Conservation (phyloP, 1,140 invertebrate species). For the Stratiolaelaps scimitus region DNA sequence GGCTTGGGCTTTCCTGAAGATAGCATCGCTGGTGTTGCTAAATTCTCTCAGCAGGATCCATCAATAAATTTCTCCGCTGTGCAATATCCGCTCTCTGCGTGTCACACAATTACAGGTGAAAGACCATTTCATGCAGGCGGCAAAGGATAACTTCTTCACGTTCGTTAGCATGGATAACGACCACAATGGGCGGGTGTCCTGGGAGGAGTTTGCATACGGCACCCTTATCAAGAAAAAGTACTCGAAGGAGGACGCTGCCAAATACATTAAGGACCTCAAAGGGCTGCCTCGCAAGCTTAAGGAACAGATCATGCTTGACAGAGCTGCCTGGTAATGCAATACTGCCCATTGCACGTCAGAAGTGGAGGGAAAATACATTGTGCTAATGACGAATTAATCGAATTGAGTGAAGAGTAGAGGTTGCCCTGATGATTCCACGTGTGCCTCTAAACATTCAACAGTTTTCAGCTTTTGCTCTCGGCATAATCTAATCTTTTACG, state of each 20-base stretch:
- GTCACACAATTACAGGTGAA: slow-evolving; percentile 64
- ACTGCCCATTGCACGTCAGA: no score
- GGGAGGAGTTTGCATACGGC: slow-evolving; percentile 41
- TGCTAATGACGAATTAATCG: no score
- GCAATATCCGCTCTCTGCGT: no score
- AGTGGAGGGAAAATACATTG: neutral
- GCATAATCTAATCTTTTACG: no score
- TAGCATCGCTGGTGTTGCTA: slow-evolving; percentile 52
- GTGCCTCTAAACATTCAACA: no score
- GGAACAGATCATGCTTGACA: slow-evolving; percentile 58
- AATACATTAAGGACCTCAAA: slow-evolving; percentile 24
- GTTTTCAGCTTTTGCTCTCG: no score
- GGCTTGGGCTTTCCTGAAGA: slow-evolving; percentile 14
- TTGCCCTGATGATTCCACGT: no score
- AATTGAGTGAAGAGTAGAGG: no score
- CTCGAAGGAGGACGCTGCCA: slow-evolving; percentile 44
- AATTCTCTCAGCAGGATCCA: slow-evolving; percentile 50
- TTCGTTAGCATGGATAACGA: slow-evolving; percentile 59
- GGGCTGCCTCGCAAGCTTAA: slow-evolving; percentile 38
- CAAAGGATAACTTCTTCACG: slow-evolving; percentile 56
- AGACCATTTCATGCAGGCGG: slow-evolving; percentile 58
- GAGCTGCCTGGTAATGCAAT: slow-evolving; percentile 53
- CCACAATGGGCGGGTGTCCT: slow-evolving; percentile 51
- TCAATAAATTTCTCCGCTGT: slow-evolving; percentile 52
- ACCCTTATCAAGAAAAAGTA: slow-evolving; percentile 51